A percentile compares a stretch with the other conserved stretches of the same genome.
Evolutionary conservation across 64 coral and sea anemone genomes (phyloP).

Genomic region (Montipora cactus): DNA sequence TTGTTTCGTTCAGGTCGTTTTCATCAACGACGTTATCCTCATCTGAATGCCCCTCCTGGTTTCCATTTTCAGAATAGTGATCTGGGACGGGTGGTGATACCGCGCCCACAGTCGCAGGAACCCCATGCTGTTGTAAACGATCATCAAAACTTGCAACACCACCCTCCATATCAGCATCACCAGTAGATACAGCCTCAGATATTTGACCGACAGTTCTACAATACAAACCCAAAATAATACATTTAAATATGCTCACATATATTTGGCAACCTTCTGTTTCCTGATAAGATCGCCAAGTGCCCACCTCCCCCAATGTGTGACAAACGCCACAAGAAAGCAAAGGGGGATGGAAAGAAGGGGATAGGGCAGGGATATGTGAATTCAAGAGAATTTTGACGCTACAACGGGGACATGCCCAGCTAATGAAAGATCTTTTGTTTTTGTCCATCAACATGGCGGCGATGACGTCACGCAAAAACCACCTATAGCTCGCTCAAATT

Average conservation of each 20-base stretch:
- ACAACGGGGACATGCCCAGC: no score
- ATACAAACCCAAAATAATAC: not conserved
- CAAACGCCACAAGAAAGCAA: no score
- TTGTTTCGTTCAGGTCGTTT: not conserved
- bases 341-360: no score
- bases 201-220: not conserved
- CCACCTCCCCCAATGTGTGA: no score
- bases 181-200: conserved; percentile 3
- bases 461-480: no score
- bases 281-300: not conserved
- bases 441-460: no score
- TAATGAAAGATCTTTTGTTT: no score
- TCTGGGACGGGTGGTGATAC: not conserved
- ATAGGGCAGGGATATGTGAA: no score
- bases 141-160: not conserved
- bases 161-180: not conserved
- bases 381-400: no score
- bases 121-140: not conserved
- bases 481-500: no score
- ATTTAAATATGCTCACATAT: not conserved
- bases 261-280: not conserved
- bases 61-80: not conserved
- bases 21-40: not conserved
- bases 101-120: not conserved
- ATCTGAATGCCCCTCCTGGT: not conserved